Conservation (phyloP, 2,797 vertebrate genomes). For the Decapterus maruadsi region DNA sequence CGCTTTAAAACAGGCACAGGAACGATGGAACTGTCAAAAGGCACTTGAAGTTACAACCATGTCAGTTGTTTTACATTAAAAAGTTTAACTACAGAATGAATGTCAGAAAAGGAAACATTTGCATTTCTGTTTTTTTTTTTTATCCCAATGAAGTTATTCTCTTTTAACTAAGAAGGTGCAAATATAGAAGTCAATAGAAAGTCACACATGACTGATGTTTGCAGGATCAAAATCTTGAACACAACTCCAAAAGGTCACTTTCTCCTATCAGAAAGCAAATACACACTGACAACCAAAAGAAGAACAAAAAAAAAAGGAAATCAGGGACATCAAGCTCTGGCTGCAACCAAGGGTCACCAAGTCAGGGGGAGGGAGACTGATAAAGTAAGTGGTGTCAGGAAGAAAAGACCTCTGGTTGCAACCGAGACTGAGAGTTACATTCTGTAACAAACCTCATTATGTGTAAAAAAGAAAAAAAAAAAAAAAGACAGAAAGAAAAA, state of each 20-base stretch:
- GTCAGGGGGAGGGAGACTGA: neutral
- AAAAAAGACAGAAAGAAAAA: constrained; percentile 14
- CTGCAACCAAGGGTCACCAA: constrained; percentile 12
- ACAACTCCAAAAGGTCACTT: constrained; percentile 62
- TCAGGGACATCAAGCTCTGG: constrained; percentile 19
- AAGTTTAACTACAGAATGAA: constrained; percentile 7
- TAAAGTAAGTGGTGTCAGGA: constrained; percentile 7
- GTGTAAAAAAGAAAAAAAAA: constrained; percentile 11
- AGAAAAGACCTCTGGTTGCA: neutral
- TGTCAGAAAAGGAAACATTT: neutral
- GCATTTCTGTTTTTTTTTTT: neutral
- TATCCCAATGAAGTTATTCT: neutral
- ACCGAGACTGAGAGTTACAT: constrained; percentile 19
- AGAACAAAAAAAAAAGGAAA: constrained; percentile 5
- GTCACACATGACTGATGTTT: constrained; percentile 37
- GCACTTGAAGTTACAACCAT: constrained; percentile 43
- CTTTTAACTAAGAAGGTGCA: constrained; percentile 51
- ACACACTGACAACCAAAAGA: constrained; percentile 7
- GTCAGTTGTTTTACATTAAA: neutral
- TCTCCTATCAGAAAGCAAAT: constrained; percentile 50
- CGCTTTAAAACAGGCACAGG: constrained; percentile 17
- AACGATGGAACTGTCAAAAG: constrained; percentile 32
- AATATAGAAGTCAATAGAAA: constrained; percentile 25
- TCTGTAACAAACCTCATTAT: constrained; percentile 3
- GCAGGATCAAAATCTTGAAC: constrained; percentile 13